A percentile compares a stretch with the other conserved stretches of the same genome.
These are phyloP conservation scores for Junonia oenone DNA, from an alignment of 2,888 invertebrate genomes.

Conservation along the genomic window DNA sequence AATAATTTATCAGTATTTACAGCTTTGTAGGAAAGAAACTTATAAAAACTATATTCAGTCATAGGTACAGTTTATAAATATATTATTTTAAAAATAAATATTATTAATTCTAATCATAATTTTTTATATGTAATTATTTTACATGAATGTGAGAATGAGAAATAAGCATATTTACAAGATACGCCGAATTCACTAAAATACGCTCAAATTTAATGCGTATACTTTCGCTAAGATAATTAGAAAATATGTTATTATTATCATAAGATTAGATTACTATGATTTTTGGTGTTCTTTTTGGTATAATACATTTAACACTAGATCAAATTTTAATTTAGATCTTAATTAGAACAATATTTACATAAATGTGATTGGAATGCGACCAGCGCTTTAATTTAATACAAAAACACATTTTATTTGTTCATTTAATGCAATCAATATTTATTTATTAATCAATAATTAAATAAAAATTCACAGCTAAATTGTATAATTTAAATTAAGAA, in stretches of 20 bases:
- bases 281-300: conserved; percentile 42
- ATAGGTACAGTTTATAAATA: conserved; percentile 51
- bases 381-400: conserved; percentile 14
- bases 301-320: conserved; percentile 24
- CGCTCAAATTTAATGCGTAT: conserved; percentile 34
- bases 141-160: conserved; percentile 15
- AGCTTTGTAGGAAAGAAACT: conserved; percentile 47
- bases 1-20: conserved; percentile 35
- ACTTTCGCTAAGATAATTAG: conserved; percentile 41
- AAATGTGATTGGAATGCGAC: conserved; percentile 12
- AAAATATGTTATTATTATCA: conserved; percentile 40
- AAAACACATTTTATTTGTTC: conserved; percentile 41
- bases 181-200: conserved; percentile 21
- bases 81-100: conserved; percentile 17
- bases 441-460: conserved; percentile 26
- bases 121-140: conserved; percentile 20
- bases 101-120: conserved; percentile 36
- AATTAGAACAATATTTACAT: conserved; percentile 26
- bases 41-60: conserved; percentile 65
- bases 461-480: not conserved
- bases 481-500: not conserved
- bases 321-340: conserved; percentile 9
- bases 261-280: conserved; percentile 53
- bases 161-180: conserved; percentile 25
- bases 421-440: conserved; percentile 36